Base-by-base conservation (phyloP, 2,113 vertebrate genomes). In the Cyprinodon brontotheroides region DNA sequence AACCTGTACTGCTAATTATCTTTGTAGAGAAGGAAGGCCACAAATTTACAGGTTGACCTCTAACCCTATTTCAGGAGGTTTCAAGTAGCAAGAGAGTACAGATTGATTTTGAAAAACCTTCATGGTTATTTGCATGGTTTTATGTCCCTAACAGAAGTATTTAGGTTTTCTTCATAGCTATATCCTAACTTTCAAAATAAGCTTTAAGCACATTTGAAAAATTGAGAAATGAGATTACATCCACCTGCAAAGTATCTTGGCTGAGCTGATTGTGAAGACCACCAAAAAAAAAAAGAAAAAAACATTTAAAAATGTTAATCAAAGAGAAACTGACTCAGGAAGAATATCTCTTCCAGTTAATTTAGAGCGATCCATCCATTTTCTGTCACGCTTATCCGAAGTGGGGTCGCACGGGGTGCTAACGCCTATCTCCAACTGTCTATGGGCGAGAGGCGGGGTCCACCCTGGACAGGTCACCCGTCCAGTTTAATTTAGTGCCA, bases 1-100 rank as follows among this genome's bases (percentile, higher is more conserved):
- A 48, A n/a, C 4, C 74, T 80, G 40, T 48, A 43, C 65, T 74
- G 78, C 80, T 87, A 88, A 90, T 88, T 79, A 89, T 85, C 87
- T 85, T 81, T 79, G 45, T 3, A 47, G 82, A 83, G 84, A 92
- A 14, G 76, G 7, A 38, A 67, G 9, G 62, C 59, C 72, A 74
- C 76, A 75, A 68, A 80, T 36, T 39, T 39, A 62, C 53, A 57
- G 15, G 41, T n/a, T 66, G n/a, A 41, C 14, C 11, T 70, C 13
- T 11, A 63, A 60, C 13, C 66, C 45, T 38, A 62, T 29, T 61
- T 0, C 5, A 37, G 60, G 53, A 61, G 48, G 45, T 59, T 77
- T 71, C 11, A 36, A 64, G 72, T 50, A 61, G 76, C 47, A 6
- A 60, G 47, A 84, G 38, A 85, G 74, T 68, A 69, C 70, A 57